Evolutionary conservation across 2,113 vertebrate species (phyloP), one percentile per base, ranked within the genome.

Genomic region (Paradisaea rubra): DNA sequence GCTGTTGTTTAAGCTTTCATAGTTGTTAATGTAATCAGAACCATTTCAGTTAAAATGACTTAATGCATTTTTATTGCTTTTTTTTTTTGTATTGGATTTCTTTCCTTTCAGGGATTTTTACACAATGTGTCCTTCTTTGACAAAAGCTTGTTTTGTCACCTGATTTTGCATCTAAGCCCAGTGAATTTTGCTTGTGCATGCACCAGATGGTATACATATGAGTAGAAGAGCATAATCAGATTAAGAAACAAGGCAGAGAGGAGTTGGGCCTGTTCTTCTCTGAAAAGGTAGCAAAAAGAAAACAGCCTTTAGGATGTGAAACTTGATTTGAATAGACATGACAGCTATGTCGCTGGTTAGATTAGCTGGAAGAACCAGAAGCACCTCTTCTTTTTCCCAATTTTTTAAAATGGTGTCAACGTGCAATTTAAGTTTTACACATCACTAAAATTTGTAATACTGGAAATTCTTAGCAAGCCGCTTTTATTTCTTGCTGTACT

Each of bases 151-250:
- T 93, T 89, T 97, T 94, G 79, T 96, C 92, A 94, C 93, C 94
- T 95, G 92, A 71, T 96, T 65, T 93, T 94, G 68, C 68, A 78
- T 93, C 72, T 88, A 92, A 82, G 69, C 86, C 87, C 72, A 92
- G 72, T 72, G 68, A 95, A 91, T 96, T 95, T 96, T 97, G 66
- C 87, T 86, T 83, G 84, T 95, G 81, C 16, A 8, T 91, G 69
- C 42, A 86, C 86, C 94, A 97, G 92, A 92, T 95, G 96, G 91
- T 89, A 73, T 91, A 91, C 74, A 72, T 95, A 93, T 60, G 92
- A 97, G 91, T 88, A 83, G 65, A 94, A 86, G 69, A 94, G 74
- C 54, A 85, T 96, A 93, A 94, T 96, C 91, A 95, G 80, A 94
- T 96, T 95, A 96, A 94, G 89, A 95, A 89, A 90, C 21, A 88